phyloP scores from a whole-genome alignment of 2,797 vertebrate genomes.

The Malacoraja senta region DNA sequence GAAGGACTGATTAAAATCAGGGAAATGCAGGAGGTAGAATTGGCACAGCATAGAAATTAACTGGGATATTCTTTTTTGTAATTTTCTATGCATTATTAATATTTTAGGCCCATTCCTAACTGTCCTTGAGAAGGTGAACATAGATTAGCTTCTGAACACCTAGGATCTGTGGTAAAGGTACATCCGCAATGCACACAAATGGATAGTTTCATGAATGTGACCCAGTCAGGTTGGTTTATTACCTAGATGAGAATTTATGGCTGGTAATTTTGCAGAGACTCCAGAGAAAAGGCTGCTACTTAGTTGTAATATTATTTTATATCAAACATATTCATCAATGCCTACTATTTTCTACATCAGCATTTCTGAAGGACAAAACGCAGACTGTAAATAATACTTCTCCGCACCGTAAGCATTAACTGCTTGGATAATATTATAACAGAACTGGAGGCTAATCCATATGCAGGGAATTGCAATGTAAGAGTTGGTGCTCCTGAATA shows the following conservation, averaged over 20 bases:
- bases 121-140: no score
- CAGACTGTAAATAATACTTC: background rate
- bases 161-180: no score
- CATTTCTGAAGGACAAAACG: background rate
- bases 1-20: background rate
- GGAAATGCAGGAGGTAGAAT: background rate
- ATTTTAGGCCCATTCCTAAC: no score
- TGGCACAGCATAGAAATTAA: no score
- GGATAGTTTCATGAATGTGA: no score
- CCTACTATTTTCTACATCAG: background rate
- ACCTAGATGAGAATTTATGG: no score
- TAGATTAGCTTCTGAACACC: no score
- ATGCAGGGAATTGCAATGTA: background rate
- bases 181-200: no score
- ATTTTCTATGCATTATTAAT: no score
- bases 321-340: background rate
- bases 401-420: background rate
- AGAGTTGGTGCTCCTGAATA: background rate
- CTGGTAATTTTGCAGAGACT: no score
- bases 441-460: background rate
- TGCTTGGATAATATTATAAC: conserved; percentile 1
- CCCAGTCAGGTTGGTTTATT: no score
- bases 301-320: background rate
- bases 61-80: no score
- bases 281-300: background rate